These are phyloP conservation scores for Bradynema listronoti DNA, from an alignment of 1,140 invertebrate genomes.

Conservation along the genomic window DNA sequence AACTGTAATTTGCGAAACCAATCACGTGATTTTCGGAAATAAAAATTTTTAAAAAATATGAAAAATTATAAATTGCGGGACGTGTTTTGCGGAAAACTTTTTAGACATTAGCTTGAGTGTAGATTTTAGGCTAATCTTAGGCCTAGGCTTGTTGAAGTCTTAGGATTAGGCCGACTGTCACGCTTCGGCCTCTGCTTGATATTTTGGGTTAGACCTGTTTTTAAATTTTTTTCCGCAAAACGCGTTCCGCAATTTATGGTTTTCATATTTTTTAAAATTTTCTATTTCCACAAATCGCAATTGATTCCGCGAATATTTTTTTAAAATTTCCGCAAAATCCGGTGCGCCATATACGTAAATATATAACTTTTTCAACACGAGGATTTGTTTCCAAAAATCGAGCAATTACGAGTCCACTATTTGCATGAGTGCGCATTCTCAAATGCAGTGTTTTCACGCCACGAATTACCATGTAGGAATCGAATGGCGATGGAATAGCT, in stretches of 20 bases:
- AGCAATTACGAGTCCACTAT: slow-evolving; percentile 71
- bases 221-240: too few relatives aligned
- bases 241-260: too few relatives aligned
- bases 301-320: not conserved
- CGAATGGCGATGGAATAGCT: slow-evolving; percentile 87
- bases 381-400: slow-evolving; percentile 68
- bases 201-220: too few relatives aligned
- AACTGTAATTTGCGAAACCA: not conserved
- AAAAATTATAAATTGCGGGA: not conserved
- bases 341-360: not conserved
- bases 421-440: slow-evolving; percentile 77
- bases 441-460: slow-evolving; percentile 86
- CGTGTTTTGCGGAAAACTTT: not conserved
- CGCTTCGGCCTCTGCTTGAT: too few relatives aligned
- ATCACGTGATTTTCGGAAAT: not conserved
- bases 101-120: too few relatives aligned
- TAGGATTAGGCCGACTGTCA: too few relatives aligned
- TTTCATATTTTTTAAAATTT: too few relatives aligned
- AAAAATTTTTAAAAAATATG: not conserved
- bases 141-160: too few relatives aligned
- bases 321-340: not conserved
- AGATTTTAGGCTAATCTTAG: too few relatives aligned
- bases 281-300: not conserved
- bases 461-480: slow-evolving; percentile 85
- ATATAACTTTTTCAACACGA: slow-evolving; percentile 70